Base-by-base conservation (phyloP, 2,888 invertebrate genomes). In the Epirrita christyi region DNA sequence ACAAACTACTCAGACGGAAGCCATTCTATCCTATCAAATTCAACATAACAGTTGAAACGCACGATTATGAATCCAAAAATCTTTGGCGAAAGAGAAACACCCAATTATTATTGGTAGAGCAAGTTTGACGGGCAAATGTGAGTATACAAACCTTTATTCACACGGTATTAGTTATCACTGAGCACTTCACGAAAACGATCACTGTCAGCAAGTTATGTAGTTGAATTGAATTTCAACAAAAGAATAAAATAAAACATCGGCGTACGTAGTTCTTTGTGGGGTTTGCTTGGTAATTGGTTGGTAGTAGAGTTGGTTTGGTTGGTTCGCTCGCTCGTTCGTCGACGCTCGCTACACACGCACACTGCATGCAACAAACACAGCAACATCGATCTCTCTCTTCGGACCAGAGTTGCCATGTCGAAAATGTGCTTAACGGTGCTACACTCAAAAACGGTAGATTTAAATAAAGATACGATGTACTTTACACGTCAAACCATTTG, bases 141-240 rank as follows among this genome's bases (percentile, higher is more conserved):
- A 80, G 79, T 83, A 81, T 41, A 75, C 85, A 73, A 85, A 89
- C 88, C 88, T 86, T 62, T 45, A 53, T 50, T 50, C 53, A 59
- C 60, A 53, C 56, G 36, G 45, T 60, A 41, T 43, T 36, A 40
- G 45, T 54, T 61, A n/a, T 61, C 60, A 64, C 66, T 55, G 59
- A 57, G 52, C 59, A 67, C 64, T 64, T 56, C 63, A 62, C 65
- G 41, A 48, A 46, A 53, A 41, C 37, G 15, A 62, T 55, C 50
- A 59, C 61, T 48, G 42, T 52, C 47, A 59, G 5, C 61, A 56
- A 59, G 44, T 55, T 40, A 36, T n/a, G n/a, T n/a, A n/a, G n/a
- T n/a, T n/a, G n/a, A n/a, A 27, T 55, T 10, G 47, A 49, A 55
- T 56, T 53, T 48, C 70, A 63, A 55, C 52, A 62, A 60, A 63